A percentile compares a stretch with the other conserved stretches of the same genome.
phyloP scores from a whole-genome alignment of 1,140 invertebrate species.

The Linepithema humile region DNA sequence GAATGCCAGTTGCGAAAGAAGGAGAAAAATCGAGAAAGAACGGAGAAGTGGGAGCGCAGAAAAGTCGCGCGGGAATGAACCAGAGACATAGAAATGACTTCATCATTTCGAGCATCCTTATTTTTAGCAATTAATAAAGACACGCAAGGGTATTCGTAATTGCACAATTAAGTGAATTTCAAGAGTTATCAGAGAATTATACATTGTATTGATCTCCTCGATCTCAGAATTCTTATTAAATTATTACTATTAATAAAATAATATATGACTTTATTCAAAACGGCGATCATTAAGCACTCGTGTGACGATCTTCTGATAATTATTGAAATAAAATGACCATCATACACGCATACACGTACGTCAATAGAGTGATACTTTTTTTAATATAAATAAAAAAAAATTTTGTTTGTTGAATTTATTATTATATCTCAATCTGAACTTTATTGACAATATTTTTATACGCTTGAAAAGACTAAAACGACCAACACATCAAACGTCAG shows the following conservation, averaged over 20 bases:
- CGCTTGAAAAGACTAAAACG: too few species aligned
- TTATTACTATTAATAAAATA: too few species aligned
- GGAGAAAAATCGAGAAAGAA: slow-evolving; percentile 55
- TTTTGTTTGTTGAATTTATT: too few species aligned
- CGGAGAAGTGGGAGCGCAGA: not conserved
- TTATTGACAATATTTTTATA: not conserved
- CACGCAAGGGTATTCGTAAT: not conserved
- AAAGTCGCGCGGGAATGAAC: not conserved
- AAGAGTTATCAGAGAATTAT: slow-evolving; percentile 17
- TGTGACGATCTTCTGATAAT: too few species aligned
- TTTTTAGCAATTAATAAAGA: not conserved
- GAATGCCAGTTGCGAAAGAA: slow-evolving; percentile 45
- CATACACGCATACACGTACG: too few species aligned
- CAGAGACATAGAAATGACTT: not conserved
- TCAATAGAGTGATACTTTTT: too few species aligned
- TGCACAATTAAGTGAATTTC: too few species aligned
- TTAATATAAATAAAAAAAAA: too few species aligned
- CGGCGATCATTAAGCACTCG: too few species aligned
- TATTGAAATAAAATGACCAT: too few species aligned
- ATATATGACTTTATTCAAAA: too few species aligned
- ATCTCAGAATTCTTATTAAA: not conserved
- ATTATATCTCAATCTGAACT: too few species aligned
- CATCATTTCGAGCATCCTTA: slow-evolving; percentile 2
- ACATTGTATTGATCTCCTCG: not conserved
- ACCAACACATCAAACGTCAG: not conserved